phyloP scores from a whole-genome alignment of 2,113 vertebrate species.

The Rhodinocichla rosea region DNA sequence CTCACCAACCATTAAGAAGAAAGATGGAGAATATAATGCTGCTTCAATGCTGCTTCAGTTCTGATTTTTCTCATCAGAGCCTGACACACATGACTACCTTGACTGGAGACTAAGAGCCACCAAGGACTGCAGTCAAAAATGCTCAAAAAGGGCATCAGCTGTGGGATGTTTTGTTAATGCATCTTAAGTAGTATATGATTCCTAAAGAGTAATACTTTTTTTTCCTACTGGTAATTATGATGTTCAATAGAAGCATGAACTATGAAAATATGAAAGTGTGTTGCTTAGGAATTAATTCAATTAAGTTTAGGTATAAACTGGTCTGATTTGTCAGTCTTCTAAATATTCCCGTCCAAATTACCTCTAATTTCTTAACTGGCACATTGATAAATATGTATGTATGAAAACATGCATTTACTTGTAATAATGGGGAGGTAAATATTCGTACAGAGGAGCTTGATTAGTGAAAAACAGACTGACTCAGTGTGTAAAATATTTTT shows the following conservation, averaged over 20 bases:
- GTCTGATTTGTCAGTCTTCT: not conserved
- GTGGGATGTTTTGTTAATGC: not conserved
- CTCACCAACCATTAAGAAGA: not conserved
- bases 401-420: not conserved
- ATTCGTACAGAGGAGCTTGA: not conserved
- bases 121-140: not conserved
- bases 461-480: not conserved
- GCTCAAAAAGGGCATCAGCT: not conserved
- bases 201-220: not conserved
- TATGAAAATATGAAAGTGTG: not conserved
- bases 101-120: not conserved
- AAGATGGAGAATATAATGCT: not conserved
- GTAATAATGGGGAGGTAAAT: not conserved
- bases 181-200: not conserved
- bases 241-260: not conserved
- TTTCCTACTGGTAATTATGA: not conserved
- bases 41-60: not conserved
- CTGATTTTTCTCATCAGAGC: not conserved
- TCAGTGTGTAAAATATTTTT: not conserved
- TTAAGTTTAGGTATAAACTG: not conserved
- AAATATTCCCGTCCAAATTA: not conserved
- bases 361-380: not conserved
- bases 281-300: not conserved
- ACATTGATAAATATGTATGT: not conserved
- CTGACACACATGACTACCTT: not conserved